A percentile compares a stretch with the other conserved stretches of the same genome.
Conservation (phyloP, 2,113 vertebrate genomes). For the Spea multiplicata region DNA sequence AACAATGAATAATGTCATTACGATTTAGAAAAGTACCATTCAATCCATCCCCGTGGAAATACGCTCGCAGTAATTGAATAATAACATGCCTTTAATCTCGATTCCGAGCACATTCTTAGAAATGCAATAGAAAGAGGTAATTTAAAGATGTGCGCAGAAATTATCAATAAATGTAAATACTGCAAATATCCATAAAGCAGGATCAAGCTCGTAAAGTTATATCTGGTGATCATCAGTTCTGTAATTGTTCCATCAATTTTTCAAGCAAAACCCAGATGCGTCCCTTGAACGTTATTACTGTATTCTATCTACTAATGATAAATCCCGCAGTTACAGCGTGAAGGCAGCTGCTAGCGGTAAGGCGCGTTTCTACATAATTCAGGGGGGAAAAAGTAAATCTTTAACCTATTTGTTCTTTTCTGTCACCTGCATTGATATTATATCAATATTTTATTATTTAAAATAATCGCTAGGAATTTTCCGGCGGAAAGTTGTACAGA, state of each 20-base stretch:
- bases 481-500: not conserved
- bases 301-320: conserved; percentile 40
- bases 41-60: not conserved
- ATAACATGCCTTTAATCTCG: conserved; percentile 7
- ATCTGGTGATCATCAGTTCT: conserved; percentile 8
- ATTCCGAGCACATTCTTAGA: not conserved
- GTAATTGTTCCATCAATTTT: conserved; percentile 40
- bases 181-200: conserved; percentile 24
- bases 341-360: conserved; percentile 37
- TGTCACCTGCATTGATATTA: conserved; percentile 19
- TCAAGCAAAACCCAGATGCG: conserved; percentile 40
- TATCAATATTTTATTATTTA: conserved; percentile 31
- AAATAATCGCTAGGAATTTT: not conserved
- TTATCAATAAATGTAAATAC: conserved; percentile 26
- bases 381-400: conserved; percentile 20
- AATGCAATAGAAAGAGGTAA: not conserved
- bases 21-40: not conserved
- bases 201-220: conserved; percentile 5
- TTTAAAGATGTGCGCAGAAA: not conserved
- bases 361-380: not conserved
- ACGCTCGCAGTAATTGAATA: conserved; percentile 22
- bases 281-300: conserved; percentile 35
- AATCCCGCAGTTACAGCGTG: conserved; percentile 7
- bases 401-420: conserved; percentile 31
- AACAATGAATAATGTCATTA: conserved; percentile 9